phyloP scores from a whole-genome alignment of 1,140 invertebrate species.

The Hypsibius dujardini region DNA sequence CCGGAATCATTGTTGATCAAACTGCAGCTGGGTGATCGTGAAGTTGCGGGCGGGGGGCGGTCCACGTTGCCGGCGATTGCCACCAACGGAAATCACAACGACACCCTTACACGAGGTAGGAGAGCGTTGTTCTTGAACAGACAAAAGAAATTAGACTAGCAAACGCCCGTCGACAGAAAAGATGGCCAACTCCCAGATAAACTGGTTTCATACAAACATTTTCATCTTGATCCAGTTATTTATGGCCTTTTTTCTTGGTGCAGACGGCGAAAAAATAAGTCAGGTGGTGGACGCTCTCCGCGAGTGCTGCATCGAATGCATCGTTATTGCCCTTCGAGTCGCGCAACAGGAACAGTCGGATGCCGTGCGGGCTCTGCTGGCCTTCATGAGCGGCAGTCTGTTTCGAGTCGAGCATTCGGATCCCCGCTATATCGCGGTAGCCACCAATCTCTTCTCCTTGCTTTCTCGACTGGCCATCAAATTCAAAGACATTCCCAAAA shows the following conservation, averaged over 20 bases:
- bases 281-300: conserved; percentile 20
- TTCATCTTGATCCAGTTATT: conserved; percentile 17
- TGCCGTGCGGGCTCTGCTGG: conserved; percentile 79
- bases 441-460: conserved; percentile 89
- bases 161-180: conserved; percentile 22
- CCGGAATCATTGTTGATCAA: conserved; percentile 85
- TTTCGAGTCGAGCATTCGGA: conserved; percentile 45
- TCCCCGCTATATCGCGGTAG: conserved; percentile 25
- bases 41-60: conserved; percentile 34
- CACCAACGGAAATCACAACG: conserved; percentile 39
- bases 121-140: conserved; percentile 31
- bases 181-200: conserved; percentile 19
- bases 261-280: conserved; percentile 21
- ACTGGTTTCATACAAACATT: too few species aligned
- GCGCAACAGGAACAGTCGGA: conserved; percentile 66
- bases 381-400: conserved; percentile 76
- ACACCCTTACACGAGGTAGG: conserved; percentile 28
- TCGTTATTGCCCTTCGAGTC: conserved; percentile 54
- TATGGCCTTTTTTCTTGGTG: conserved; percentile 19
- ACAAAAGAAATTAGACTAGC: conserved; percentile 34
- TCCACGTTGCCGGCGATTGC: conserved; percentile 9
- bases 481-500: conserved; percentile 69
- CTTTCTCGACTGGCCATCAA: conserved; percentile 88
- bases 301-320: conserved; percentile 15
- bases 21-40: conserved; percentile 42